Percentiles rank a stretch among this genome's conserved stretches.
These are phyloP conservation scores for Ferrisia virgata DNA, from an alignment of 2,888 invertebrate genomes.

Conservation along the genomic window DNA sequence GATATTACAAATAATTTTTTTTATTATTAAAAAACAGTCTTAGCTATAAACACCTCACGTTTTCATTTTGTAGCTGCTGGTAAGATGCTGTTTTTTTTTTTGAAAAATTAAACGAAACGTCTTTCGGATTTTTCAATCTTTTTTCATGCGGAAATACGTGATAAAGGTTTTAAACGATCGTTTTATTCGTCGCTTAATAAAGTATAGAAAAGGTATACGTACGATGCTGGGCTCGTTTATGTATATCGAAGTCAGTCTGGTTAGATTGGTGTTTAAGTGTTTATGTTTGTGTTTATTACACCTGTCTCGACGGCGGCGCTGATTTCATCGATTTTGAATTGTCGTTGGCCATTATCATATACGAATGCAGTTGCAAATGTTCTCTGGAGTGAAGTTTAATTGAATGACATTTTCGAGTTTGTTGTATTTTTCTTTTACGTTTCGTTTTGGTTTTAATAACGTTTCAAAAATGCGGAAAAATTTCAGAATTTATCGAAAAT, in stretches of 20 bases:
- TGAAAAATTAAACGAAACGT: not conserved
- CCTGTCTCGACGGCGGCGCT: slow-evolving; percentile 2
- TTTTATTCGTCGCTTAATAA: not conserved
- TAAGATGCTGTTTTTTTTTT: not conserved
- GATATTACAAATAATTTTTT: not conserved
- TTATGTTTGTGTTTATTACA: too few relatives aligned
- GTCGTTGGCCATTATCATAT: too few relatives aligned
- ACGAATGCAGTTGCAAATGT: too few relatives aligned
- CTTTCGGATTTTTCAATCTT: not conserved
- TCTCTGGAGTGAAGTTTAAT: too few relatives aligned
- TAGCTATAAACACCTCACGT: not conserved
- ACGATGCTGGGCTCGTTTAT: not conserved
- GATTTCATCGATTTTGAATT: slow-evolving; percentile 6
- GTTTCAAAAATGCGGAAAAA: too few relatives aligned
- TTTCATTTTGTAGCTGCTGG: not conserved
- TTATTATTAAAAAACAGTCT: not conserved
- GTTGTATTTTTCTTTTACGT: too few relatives aligned
- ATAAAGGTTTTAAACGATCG: slow-evolving; percentile 5
- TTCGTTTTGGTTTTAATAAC: too few relatives aligned
- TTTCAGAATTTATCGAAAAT: too few relatives aligned
- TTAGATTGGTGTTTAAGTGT: too few relatives aligned
- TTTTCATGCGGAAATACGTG: slow-evolving; percentile 17
- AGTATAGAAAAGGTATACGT: not conserved
- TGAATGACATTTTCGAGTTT: too few relatives aligned
- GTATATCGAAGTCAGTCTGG: too few relatives aligned